Conservation (phyloP, 2,888 invertebrate genomes). For the Dynastes maya region DNA sequence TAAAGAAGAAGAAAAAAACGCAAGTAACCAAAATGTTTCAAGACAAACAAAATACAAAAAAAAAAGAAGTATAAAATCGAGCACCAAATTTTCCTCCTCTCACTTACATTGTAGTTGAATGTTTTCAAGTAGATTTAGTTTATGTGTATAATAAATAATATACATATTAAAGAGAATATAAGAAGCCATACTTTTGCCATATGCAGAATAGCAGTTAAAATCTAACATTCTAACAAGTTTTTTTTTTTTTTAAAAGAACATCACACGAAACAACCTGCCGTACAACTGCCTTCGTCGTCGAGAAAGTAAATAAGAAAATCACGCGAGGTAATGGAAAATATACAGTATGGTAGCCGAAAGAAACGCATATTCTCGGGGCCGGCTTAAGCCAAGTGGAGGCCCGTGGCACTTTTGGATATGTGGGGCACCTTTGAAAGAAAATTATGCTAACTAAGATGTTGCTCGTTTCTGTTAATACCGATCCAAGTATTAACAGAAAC, state of each 20-base stretch:
- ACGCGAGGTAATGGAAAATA: constrained; percentile 1
- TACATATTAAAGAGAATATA: background rate
- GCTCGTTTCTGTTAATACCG: too few relatives aligned
- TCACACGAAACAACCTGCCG: constrained; percentile 54
- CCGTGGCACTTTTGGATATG: too few relatives aligned
- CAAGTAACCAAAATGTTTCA: constrained; percentile 42
- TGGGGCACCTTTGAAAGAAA: too few relatives aligned
- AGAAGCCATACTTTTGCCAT: constrained; percentile 65
- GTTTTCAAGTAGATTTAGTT: constrained; percentile 61
- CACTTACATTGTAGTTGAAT: constrained; percentile 60
- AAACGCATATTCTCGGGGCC: background rate
- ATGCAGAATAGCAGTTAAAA: constrained; percentile 61
- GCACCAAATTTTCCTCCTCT: constrained; percentile 59
- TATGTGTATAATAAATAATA: constrained; percentile 52
- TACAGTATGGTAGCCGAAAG: background rate
- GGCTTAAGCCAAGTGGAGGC: too few relatives aligned
- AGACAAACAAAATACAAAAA: constrained; percentile 24
- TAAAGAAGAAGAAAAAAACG: constrained; percentile 33
- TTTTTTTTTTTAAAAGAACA: constrained; percentile 24
- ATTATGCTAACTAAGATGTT: too few relatives aligned
- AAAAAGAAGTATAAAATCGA: constrained; percentile 53
- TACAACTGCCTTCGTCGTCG: constrained; percentile 58
- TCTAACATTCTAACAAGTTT: constrained; percentile 21
- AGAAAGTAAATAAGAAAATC: constrained; percentile 20
- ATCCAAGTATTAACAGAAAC: too few relatives aligned